phyloP scores from a whole-genome alignment of 2,888 invertebrate species.

The Xestia sexstrigata region DNA sequence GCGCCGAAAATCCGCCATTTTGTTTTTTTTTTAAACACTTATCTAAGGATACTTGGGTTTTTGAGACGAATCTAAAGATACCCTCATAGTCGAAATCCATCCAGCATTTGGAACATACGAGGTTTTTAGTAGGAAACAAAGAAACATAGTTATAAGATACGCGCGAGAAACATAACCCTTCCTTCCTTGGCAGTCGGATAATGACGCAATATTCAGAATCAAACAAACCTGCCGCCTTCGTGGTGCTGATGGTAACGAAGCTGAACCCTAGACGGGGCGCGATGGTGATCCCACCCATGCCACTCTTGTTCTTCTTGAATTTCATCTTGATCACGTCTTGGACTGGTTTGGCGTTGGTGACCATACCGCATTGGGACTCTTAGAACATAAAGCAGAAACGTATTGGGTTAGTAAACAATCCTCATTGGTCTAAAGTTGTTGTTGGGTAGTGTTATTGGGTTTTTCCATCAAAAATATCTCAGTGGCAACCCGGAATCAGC shows the following conservation, averaged over 20 bases:
- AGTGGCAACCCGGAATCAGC: neutral
- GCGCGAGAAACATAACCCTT: too few species aligned
- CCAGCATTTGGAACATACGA: too few species aligned
- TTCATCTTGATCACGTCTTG: slow-evolving; percentile 24
- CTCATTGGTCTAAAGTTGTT: neutral
- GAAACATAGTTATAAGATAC: too few species aligned
- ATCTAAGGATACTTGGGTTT: too few species aligned
- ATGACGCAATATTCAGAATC: neutral
- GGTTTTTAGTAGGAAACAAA: too few species aligned
- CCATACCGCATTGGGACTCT: slow-evolving; percentile 48
- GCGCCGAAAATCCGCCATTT: too few species aligned
- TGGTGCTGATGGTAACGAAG: slow-evolving; percentile 1
- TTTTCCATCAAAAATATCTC: neutral
- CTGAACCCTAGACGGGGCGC: neutral
- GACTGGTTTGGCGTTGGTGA: neutral
- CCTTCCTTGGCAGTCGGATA: too few species aligned
- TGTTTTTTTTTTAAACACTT: too few species aligned
- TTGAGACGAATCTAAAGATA: too few species aligned
- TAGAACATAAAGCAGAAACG: neutral
- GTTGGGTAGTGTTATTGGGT: neutral
- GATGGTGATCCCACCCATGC: neutral
- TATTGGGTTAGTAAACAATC: neutral
- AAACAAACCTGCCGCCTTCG: slow-evolving; percentile 29
- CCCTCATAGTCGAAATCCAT: too few species aligned
- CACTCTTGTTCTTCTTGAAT: neutral